These are phyloP conservation scores for Agrochola lota DNA, from an alignment of 2,888 invertebrate genomes.

Conservation along the genomic window DNA sequence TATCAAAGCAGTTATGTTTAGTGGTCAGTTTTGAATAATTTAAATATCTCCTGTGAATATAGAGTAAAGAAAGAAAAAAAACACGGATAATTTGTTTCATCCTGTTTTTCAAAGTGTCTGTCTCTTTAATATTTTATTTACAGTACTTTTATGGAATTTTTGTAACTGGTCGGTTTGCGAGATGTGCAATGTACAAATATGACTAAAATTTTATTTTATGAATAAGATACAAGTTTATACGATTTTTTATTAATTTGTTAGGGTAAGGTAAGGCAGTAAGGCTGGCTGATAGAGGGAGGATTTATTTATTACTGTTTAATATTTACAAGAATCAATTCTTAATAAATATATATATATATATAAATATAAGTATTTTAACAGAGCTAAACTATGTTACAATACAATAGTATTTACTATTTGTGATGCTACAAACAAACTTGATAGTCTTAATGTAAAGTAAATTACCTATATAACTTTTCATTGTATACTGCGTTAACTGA, in stretches of 20 bases:
- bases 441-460: not conserved
- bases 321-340: not conserved
- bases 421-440: not conserved
- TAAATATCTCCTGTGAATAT: conserved; percentile 13
- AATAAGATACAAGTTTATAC: not conserved
- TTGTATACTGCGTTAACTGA: not conserved
- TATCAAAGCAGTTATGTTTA: not conserved
- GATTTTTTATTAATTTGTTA: conserved; percentile 3
- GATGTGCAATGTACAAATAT: conserved; percentile 44
- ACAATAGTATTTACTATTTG: not conserved
- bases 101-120: not conserved
- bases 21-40: not conserved
- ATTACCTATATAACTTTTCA: not conserved
- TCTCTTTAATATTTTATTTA: not conserved
- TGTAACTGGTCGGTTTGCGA: conserved; percentile 9
- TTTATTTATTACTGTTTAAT: conserved; percentile 8
- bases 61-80: not conserved
- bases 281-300: not conserved
- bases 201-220: conserved; percentile 1
- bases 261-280: not conserved
- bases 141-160: not conserved
- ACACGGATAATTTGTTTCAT: not conserved
- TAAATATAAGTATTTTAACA: not conserved
- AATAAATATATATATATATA: no score
- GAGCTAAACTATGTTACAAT: not conserved